Conservation (phyloP, 2,113 vertebrate species). For the Corydoras maculifer region DNA sequence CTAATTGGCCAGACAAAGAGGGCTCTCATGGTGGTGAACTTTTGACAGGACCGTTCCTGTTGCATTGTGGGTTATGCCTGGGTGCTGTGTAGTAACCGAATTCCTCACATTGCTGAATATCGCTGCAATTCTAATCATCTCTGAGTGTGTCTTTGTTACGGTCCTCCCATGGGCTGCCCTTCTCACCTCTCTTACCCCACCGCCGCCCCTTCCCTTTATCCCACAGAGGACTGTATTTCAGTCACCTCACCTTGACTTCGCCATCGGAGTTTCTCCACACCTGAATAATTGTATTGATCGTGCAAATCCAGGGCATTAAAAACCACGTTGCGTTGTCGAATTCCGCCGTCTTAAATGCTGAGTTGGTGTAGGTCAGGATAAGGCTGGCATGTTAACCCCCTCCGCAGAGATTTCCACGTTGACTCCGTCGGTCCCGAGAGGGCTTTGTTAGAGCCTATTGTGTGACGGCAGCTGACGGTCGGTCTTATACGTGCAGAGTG, state of each 20-base stretch:
- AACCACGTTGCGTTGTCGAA: background rate
- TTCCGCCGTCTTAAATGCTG: slow-evolving; percentile 57
- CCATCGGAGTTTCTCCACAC: background rate
- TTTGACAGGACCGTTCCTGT: slow-evolving; percentile 62
- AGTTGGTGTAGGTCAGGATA: slow-evolving; percentile 52
- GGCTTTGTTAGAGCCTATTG: slow-evolving; percentile 27
- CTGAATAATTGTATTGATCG: background rate
- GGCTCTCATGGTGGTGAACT: slow-evolving; percentile 64
- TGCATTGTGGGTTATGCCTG: slow-evolving; percentile 40
- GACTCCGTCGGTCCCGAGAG: slow-evolving; percentile 14
- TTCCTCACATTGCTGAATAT: slow-evolving; percentile 64
- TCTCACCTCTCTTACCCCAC: slow-evolving; percentile 33
- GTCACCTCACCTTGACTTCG: slow-evolving; percentile 8
- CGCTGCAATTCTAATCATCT: slow-evolving; percentile 52
- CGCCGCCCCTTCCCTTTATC: background rate
- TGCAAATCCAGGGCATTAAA: background rate
- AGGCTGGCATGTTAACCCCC: slow-evolving; percentile 32
- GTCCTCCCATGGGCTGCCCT: slow-evolving; percentile 36
- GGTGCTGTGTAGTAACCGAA: slow-evolving; percentile 56
- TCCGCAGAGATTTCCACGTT: slow-evolving; percentile 27
- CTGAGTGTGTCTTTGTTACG: slow-evolving; percentile 47
- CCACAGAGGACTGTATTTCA: background rate
- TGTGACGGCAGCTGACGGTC: slow-evolving; percentile 18
- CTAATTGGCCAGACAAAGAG: slow-evolving; percentile 57
- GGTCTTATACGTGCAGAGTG: slow-evolving; percentile 28